Evolutionary conservation across 2,113 vertebrate species (phyloP), one percentile per base, ranked within the genome.

Genomic region (Neogobius melanostomus): DNA sequence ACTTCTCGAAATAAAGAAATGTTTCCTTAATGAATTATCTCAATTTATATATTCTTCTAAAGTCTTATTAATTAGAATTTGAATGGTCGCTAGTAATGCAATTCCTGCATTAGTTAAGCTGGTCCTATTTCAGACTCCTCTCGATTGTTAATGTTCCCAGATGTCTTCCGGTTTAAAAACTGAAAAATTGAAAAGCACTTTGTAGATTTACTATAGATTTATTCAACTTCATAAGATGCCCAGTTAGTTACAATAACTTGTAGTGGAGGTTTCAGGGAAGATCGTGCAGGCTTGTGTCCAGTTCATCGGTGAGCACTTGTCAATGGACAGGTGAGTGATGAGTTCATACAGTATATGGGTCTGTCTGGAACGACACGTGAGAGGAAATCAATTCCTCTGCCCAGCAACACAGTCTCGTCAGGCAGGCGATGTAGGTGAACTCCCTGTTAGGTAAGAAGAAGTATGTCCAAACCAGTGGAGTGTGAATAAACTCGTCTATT

Each of bases 301-400:
- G 42, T 14, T n/a, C 42, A 42, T 61, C 59, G 4, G 59, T 61
- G 36, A 15, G 36, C 59, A 44, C 42, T 44, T 44, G 14, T 61
- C 42, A 61, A 45, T 61, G 43, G 42, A 8, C 42, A 61, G 59
- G 12, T 61, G 59, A 61, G 42, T n/a, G 59, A 61, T 61, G 59
- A 61, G 59, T 42, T 61, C 12, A 36, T 36, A 36, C 28, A 36
- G 15, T 44, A 45, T 45, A 61, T 45, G 15, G 42, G 59, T 45
- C 59, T 44, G 59, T 15, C 42, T n/a, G 7, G 14, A 16, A 8
- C 8, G 6, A 11, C 9, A 42, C 36, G 8, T 61, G 14, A 44
- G 59, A 44, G 59, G 42, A 61, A 61, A 61, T 61, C 59, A 44
- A 61, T 61, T 61, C 44, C 42, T 43, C 43, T 61, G 36, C 59